Conservation (phyloP, 2,797 vertebrate genomes). For the Diplodus puntazzo region DNA sequence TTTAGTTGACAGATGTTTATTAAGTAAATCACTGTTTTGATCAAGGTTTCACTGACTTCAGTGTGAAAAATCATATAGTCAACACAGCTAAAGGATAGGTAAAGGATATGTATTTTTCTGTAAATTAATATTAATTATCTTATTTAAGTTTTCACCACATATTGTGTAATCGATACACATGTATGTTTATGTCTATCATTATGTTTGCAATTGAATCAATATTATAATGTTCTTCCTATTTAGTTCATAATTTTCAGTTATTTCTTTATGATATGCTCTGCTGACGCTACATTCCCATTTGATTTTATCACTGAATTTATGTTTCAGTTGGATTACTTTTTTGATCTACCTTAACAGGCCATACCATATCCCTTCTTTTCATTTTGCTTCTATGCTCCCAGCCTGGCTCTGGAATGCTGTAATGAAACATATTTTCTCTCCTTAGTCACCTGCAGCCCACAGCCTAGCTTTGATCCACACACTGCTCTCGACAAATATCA, state of each 20-base stretch:
- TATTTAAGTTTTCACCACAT: background rate
- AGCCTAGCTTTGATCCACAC: conserved; percentile 77
- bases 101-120: too few relatives aligned
- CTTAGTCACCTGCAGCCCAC: conserved; percentile 77
- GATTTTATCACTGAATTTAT: background rate
- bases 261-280: background rate
- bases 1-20: too few relatives aligned
- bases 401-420: conserved; percentile 64
- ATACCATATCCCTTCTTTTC: conserved; percentile 13
- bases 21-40: too few relatives aligned
- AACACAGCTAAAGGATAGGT: too few relatives aligned
- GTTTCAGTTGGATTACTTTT: background rate
- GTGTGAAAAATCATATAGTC: too few relatives aligned
- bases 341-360: background rate
- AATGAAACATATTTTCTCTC: conserved; percentile 78
- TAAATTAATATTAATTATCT: background rate
- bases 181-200: background rate
- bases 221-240: background rate
- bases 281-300: background rate
- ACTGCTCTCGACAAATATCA: conserved; percentile 66
- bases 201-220: background rate
- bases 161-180: background rate
- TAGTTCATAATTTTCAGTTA: background rate
- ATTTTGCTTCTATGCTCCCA: conserved; percentile 31
- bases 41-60: too few relatives aligned